Evolutionary conservation across 2,113 vertebrate genomes (phyloP), one percentile per base, ranked within the genome.

Genomic region (Orientallactaga bullata): DNA sequence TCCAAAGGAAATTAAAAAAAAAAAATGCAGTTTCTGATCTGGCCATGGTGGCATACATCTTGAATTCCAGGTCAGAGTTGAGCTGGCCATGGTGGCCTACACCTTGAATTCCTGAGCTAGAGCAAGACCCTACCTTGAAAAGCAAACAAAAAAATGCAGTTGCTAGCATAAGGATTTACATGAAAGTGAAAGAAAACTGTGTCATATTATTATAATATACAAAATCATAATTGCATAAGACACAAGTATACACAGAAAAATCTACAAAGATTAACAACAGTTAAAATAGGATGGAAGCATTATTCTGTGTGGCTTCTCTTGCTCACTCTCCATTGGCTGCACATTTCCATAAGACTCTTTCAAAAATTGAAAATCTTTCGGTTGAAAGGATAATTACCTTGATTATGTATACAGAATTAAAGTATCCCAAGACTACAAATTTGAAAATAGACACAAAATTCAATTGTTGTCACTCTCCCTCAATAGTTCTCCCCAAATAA

Each of bases 161-260:
- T 60, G 81, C 32, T 58, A 63, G 17, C 15, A 58, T 21, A 90
- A 73, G 15, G 18, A 71, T 63, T 88, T 68, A 82, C 4, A 28
- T 78, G 17, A 47, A 79, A 88, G 26, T 76, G 17, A 61, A 93
- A 83, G 93, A 32, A 20, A 7, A 79, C 79, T 55, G 78, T 6
- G 51, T 8, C 60, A 18, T 61, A 68, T 66, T 77, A 79, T 39
- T 42, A 69, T 30, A 30, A 35, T 30, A 69, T 10, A 89, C 24
- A 74, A 55, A 87, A 32, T 42, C 77, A 77, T 66, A 80, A 85
- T 55, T 76, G 28, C 77, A 11, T 74, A 88, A 85, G 76, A 77
- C 66, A n/a, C 12, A 82, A 91, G 66, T 9, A 77, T 13, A 17
- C 58, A 72, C n/a, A 23, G 17, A 24, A 65, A 65, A 78, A 77